Percentiles rank a stretch among this genome's conserved stretches.
Conservation (phyloP, 2,888 invertebrate species). For the Epirrita christyi region DNA sequence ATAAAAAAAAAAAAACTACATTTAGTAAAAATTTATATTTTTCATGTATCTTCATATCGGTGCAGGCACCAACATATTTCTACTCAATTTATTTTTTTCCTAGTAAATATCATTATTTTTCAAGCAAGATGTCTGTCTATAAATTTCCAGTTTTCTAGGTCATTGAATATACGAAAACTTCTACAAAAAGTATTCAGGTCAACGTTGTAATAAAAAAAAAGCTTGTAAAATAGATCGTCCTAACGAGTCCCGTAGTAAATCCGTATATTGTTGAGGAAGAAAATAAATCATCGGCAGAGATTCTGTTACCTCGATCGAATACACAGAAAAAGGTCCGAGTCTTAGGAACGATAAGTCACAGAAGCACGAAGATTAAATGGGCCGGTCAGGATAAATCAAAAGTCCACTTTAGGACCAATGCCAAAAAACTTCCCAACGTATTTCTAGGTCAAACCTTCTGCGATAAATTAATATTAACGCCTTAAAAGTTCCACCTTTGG, state of each 20-base stretch:
- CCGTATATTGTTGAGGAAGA: conserved; percentile 16
- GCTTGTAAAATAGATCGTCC: conserved; percentile 18
- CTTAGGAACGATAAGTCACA: conserved; percentile 34
- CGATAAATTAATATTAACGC: conserved; percentile 13
- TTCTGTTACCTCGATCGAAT: conserved; percentile 26
- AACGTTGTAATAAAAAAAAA: conserved; percentile 4
- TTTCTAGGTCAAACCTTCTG: conserved; percentile 20
- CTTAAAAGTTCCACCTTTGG: not conserved
- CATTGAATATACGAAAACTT: not conserved
- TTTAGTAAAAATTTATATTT: no score
- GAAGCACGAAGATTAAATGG: conserved; percentile 40
- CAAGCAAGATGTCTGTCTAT: not conserved
- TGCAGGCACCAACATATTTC: no score
- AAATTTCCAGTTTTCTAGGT: not conserved
- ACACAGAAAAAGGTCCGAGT: conserved; percentile 34
- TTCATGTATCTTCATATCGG: no score
- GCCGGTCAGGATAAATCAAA: conserved; percentile 41
- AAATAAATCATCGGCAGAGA: conserved; percentile 28
- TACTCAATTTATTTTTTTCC: no score
- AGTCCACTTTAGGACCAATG: conserved; percentile 39
- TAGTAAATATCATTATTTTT: not conserved
- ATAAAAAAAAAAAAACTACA: no score
- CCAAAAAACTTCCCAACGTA: conserved; percentile 41
- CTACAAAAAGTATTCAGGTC: not conserved
- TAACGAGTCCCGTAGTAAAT: conserved; percentile 19